Evolutionary conservation across 2,888 invertebrate species (phyloP).

Genomic region (Cosmopolites sordidus): DNA sequence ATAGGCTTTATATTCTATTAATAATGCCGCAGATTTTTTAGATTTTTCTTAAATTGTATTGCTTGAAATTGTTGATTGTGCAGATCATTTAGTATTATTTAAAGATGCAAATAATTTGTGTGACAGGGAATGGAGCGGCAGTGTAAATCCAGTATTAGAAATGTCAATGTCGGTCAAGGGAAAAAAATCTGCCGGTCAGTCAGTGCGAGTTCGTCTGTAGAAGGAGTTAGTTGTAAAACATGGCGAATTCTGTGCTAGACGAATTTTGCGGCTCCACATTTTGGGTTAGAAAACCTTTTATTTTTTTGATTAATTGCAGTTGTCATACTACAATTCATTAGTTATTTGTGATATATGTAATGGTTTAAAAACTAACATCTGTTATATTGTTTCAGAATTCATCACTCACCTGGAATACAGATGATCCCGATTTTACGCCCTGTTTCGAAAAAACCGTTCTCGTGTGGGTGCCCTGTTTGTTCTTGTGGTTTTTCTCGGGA

Average conservation of each 20-base stretch:
- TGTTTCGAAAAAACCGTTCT: constrained; percentile 91
- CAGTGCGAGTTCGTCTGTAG: background rate
- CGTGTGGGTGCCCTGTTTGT: constrained; percentile 83
- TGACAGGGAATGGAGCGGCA: too few species aligned
- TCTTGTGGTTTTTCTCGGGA: constrained; percentile 72
- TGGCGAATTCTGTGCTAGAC: constrained; percentile 62
- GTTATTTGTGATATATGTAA: too few species aligned
- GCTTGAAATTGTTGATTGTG: too few species aligned
- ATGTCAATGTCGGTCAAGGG: background rate
- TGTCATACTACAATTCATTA: too few species aligned
- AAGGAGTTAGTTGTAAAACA: constrained; percentile 28
- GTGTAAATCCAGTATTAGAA: background rate
- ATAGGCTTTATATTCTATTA: too few species aligned
- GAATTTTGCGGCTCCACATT: constrained; percentile 73
- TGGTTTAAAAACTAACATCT: too few species aligned
- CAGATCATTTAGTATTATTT: too few species aligned
- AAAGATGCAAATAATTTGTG: too few species aligned
- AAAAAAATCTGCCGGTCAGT: background rate
- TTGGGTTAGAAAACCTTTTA: constrained; percentile 60
- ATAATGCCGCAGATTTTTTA: too few species aligned
- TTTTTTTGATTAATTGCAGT: too few species aligned
- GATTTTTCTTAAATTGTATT: too few species aligned
- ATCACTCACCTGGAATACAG: constrained; percentile 73
- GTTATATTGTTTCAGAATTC: constrained; percentile 60
- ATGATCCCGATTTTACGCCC: constrained; percentile 74